Evolutionary conservation across 2,888 invertebrate species (phyloP).

Genomic region (Catocala nupta): DNA sequence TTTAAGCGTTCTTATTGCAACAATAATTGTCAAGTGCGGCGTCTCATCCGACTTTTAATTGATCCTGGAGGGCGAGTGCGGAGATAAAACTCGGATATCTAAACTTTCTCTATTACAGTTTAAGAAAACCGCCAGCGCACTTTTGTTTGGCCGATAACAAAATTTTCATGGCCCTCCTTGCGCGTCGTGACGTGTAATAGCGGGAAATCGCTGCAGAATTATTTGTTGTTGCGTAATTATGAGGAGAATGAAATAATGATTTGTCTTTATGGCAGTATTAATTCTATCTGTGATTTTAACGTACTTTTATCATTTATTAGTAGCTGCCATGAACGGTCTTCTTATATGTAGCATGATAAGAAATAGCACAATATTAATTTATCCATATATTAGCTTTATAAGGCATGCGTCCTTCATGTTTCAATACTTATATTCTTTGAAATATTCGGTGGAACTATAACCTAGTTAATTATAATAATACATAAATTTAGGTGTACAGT

Average conservation of each 20-base stretch:
- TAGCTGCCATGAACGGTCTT: too few species aligned
- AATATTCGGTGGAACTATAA: too few species aligned
- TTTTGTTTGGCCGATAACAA: slow-evolving; percentile 82
- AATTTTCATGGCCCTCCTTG: slow-evolving; percentile 71
- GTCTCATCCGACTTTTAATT: slow-evolving; percentile 85
- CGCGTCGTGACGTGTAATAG: slow-evolving; percentile 68
- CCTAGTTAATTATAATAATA: too few species aligned
- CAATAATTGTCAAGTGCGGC: slow-evolving; percentile 80
- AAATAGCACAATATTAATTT: too few species aligned
- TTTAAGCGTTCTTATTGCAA: slow-evolving; percentile 76
- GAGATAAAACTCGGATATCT: slow-evolving; percentile 84
- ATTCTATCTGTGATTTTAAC: too few species aligned
- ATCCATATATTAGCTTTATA: too few species aligned
- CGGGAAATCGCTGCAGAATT: slow-evolving; percentile 51
- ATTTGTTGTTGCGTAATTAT: slow-evolving; percentile 44
- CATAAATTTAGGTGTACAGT: too few species aligned
- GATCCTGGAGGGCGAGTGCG: slow-evolving; percentile 85
- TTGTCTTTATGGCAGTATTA: too few species aligned
- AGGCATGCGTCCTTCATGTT: too few species aligned
- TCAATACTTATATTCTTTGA: too few species aligned
- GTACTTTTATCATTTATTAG: too few species aligned
- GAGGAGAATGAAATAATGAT: not conserved
- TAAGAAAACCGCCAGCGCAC: slow-evolving; percentile 79
- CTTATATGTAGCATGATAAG: too few species aligned
- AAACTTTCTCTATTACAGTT: slow-evolving; percentile 86